Evolutionary conservation across 1,140 invertebrate species (phyloP).

Genomic region (Patella vulgata): DNA sequence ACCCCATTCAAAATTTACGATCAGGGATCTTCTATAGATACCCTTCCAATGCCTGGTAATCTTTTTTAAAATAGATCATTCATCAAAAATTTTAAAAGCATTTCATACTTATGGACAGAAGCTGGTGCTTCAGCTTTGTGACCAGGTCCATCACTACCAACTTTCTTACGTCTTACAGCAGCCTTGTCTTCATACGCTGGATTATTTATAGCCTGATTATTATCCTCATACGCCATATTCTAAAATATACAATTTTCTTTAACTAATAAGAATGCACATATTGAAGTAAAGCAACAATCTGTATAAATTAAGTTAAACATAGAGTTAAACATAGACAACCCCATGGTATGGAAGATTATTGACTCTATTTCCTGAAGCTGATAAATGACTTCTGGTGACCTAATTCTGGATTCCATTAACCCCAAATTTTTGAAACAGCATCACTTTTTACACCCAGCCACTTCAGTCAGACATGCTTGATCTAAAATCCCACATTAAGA

Average conservation of each 20-base stretch:
- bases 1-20: no score
- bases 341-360: neutral
- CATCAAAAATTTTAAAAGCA: no score
- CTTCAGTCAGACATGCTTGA: no score
- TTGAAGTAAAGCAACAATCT: neutral
- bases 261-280: neutral
- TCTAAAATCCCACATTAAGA: no score
- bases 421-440: neutral
- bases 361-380: no score
- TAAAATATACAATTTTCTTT: slow-evolving; percentile 31
- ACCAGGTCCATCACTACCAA: slow-evolving; percentile 84
- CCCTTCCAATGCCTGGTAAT: no score
- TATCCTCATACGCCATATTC: slow-evolving; percentile 48
- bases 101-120: slow-evolving; percentile 82
- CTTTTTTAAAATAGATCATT: no score
- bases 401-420: no score
- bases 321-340: no score
- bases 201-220: slow-evolving; percentile 42
- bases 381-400: no score
- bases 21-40: no score
- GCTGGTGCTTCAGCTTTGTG: slow-evolving; percentile 81
- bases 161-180: slow-evolving; percentile 75
- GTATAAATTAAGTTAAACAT: neutral
- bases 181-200: slow-evolving; percentile 81
- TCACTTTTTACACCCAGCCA: no score